These are phyloP conservation scores for Caenorhabditis drosophilae DNA, from an alignment of 2,888 invertebrate genomes.

Conservation along the genomic window DNA sequence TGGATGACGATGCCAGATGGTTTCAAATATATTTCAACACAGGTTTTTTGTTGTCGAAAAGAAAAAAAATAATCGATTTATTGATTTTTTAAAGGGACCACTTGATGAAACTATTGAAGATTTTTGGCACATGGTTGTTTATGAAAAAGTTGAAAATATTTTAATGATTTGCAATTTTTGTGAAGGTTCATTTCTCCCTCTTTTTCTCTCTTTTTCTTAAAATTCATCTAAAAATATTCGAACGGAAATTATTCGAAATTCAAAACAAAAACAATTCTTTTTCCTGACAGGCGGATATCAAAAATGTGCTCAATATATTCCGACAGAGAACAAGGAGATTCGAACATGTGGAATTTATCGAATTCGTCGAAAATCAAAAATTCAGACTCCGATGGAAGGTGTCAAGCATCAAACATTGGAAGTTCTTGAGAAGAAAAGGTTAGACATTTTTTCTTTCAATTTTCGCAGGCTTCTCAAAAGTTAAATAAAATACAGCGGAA, in stretches of 20 bases:
- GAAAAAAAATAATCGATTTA: no score
- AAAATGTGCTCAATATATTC: not conserved
- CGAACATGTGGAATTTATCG: not conserved
- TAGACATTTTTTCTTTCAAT: not conserved
- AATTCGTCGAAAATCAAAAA: not conserved
- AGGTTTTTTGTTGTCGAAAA: no score
- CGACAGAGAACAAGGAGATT: not conserved
- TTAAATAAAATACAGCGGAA: not conserved
- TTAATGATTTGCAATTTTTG: constrained; percentile 1
- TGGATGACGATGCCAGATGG: constrained; percentile 7
- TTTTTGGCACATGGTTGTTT: constrained; percentile 2
- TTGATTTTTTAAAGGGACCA: no score
- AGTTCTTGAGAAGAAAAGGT: not conserved
- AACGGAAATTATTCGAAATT: no score
- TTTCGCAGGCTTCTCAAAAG: no score
- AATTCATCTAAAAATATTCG: no score
- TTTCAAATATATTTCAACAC: constrained; percentile 2
- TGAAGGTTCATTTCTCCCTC: no score
- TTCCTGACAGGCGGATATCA: not conserved
- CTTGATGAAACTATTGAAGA: constrained; percentile 2
- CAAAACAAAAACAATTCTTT: not conserved
- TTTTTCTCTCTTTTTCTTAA: no score
- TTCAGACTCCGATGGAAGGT: not conserved
- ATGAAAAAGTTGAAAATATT: constrained; percentile 1
- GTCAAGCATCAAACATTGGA: not conserved